phyloP scores from a whole-genome alignment of 2,113 vertebrate genomes.

The Herpetotheres cachinnans region DNA sequence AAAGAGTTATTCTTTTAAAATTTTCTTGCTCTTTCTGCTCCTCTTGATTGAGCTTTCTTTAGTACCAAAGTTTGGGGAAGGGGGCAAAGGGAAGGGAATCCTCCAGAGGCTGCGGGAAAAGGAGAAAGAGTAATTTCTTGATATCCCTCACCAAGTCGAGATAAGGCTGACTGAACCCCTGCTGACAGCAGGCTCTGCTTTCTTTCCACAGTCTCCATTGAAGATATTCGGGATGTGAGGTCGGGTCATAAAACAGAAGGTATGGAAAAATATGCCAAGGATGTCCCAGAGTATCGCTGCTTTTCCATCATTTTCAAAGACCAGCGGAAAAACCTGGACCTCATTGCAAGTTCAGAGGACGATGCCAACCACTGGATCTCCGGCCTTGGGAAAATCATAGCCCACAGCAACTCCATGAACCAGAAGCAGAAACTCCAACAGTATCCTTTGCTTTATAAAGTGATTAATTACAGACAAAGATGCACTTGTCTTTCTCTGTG shows the following conservation, averaged over 20 bases:
- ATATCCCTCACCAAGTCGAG: neutral
- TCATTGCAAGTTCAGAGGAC: conserved; percentile 73
- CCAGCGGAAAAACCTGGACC: conserved; percentile 85
- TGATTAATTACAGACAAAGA: neutral
- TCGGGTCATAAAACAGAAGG: conserved; percentile 89
- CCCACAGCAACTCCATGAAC: conserved; percentile 80
- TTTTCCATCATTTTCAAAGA: conserved; percentile 95
- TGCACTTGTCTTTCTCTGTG: conserved; percentile 25
- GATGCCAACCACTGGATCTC: conserved; percentile 84
- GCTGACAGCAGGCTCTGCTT: conserved; percentile 45
- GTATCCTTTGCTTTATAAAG: conserved; percentile 84
- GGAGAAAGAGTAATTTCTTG: neutral
- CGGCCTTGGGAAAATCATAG: conserved; percentile 84
- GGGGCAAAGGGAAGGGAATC: neutral
- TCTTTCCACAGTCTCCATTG: conserved; percentile 83
- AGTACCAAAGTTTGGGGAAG: neutral
- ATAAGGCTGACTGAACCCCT: conserved; percentile 1
- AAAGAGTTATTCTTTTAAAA: neutral
- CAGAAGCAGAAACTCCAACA: conserved; percentile 86
- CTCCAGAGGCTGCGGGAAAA: neutral
- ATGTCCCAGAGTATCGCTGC: conserved; percentile 79
- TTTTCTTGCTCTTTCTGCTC: neutral
- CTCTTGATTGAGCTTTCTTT: neutral
- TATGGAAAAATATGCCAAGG: conserved; percentile 82
- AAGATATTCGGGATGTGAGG: conserved; percentile 91